A percentile compares a stretch with the other conserved stretches of the same genome.
These are phyloP conservation scores for Crotalus viridis DNA, from an alignment of 2,113 vertebrate genomes.

Conservation along the genomic window DNA sequence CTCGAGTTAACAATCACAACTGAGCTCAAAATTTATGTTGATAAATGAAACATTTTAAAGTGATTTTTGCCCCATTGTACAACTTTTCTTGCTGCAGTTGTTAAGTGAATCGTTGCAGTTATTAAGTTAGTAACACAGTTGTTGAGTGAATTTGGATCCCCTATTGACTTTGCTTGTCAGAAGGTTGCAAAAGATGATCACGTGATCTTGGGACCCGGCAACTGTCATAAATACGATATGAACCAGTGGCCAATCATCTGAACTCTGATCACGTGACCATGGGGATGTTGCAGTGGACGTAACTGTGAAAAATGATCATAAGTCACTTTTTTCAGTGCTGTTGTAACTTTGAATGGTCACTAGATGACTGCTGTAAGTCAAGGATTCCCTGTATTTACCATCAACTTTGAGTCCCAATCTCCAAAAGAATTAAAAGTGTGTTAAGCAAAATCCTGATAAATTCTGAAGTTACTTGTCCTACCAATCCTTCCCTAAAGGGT, in stretches of 20 bases:
- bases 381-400: background rate
- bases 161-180: background rate
- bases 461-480: background rate
- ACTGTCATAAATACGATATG: background rate
- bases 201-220: background rate
- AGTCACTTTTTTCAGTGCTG: background rate
- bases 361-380: background rate
- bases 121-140: background rate
- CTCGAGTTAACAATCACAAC: background rate
- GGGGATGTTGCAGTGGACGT: background rate
- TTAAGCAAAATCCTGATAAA: background rate
- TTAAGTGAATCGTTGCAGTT: background rate
- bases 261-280: background rate
- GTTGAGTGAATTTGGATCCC: background rate
- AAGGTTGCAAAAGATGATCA: background rate
- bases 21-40: background rate
- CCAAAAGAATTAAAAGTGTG: background rate
- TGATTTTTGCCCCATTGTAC: background rate
- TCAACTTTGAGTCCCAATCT: background rate
- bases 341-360: background rate
- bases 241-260: background rate
- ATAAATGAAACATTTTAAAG: background rate
- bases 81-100: background rate
- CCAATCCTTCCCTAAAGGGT: background rate
- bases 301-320: background rate